Evolutionary conservation across 2,888 invertebrate genomes (phyloP), one percentile per base, ranked within the genome.

Genomic region (Troilus luridus): DNA sequence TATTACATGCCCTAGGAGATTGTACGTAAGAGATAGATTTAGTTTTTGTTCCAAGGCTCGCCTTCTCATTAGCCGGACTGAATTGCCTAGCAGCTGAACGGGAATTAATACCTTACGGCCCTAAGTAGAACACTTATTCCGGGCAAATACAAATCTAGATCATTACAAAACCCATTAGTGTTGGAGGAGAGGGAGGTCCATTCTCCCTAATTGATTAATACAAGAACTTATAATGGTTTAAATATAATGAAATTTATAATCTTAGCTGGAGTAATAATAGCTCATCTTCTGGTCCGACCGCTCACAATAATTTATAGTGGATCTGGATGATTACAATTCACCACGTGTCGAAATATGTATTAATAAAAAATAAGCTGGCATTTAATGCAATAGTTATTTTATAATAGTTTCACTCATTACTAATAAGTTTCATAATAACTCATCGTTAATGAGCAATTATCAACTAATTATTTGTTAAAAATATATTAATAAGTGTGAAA

Each of bases 211-310:
- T 85, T 85, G 85, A 85, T 85, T 85, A n/a, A 85, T 85, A 56
- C 56, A 21, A 85, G 8, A 56, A 56, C 85, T 58, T 56, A 85
- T 85, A 85, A 85, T 56, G 56, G 54, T 85, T 85, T 58, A 85
- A 85, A 85, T 85, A 56, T 85, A 85, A 85, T 85, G 85, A 85
- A 85, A 85, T 85, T 12, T 72, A 72, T 72, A 72, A 72, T 77
- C 72, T 77, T 77, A 12, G 41, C 12, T 27, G 17, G 41, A 5
- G 12, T 77, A 77, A 41, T 77, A 19, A 77, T 77, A 77, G 24
- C n/a, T 10, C 5, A 3, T 27, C 0, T 27, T 14, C 67, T 64
- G 1, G 17, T 41, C 41, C 72, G 27, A 72, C 14, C 27, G 7
- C 14, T 27, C 27, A 7, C 6, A 72, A 27, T 6, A 3, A 27